Base-by-base conservation (phyloP, 2,797 vertebrate species). In the Falco rusticolus region DNA sequence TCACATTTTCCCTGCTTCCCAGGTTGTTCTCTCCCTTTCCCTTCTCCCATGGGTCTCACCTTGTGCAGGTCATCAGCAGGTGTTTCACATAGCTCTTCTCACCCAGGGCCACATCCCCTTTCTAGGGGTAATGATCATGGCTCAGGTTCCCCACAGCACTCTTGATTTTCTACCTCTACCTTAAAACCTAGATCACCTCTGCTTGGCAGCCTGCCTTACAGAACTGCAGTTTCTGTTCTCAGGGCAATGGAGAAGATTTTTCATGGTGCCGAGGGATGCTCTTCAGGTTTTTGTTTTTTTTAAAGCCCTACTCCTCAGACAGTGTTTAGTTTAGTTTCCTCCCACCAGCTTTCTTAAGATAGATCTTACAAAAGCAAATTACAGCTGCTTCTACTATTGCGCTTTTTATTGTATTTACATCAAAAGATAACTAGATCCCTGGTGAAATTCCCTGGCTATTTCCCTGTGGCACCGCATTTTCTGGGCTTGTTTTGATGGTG, bases 31-130 rank as follows among this genome's bases (percentile, higher is more conserved):
- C 11, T 54, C 33, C n/a, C n/a, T 90, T 60, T 78, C 15, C 9
- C 4, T 65, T 21, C 39, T 84, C 22, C 8, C 5, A 9, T 3
- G 0, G 3, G 5, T 33, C 22, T 70, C 2, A 1, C 34, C 34
- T n/a, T 39, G 25, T 33, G 24, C 43, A 60, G n/a, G 5, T 26
- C 13, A 4, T 20, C 1, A 1, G 16, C 17, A 21, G 14, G n/a
- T 47, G 59, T 61, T 54, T 70, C 91, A 68, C 25, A n/a, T 24
- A 29, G 18, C 50, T 53, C n/a, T 65, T 80, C 65, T 26, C 29
- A 66, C 14, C 11, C 34, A 50, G 16, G 22, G 8, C 20, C 39
- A 54, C 21, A 33, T 47, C 19, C 47, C 8, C 16, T 43, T 48
- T 34, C 22, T 57, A 76, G 22, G 16, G 5, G 13, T 34, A 47